Conservation (phyloP, 2,888 invertebrate genomes). For the Acleris sparsana region DNA sequence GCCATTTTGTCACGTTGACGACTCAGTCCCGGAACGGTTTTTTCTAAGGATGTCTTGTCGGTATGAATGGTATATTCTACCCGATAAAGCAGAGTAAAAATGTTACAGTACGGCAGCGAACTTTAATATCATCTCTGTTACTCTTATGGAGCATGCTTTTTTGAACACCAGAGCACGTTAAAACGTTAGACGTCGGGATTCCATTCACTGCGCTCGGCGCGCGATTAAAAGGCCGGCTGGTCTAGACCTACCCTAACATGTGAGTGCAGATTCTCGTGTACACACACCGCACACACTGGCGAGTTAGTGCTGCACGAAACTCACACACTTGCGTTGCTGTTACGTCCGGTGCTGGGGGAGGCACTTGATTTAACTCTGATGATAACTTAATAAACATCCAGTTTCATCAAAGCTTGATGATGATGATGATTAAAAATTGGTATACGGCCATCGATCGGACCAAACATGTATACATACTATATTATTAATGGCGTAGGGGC, state of each 20-base stretch:
- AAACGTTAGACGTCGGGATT: background rate
- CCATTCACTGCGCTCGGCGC: background rate
- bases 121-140: too few relatives aligned
- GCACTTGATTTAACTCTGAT: background rate
- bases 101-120: too few relatives aligned
- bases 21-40: too few relatives aligned
- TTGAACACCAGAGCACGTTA: background rate
- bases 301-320: background rate
- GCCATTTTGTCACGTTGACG: too few relatives aligned
- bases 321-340: background rate
- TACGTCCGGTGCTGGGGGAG: background rate
- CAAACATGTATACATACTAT: too few relatives aligned
- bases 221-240: background rate
- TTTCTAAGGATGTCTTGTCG: too few relatives aligned
- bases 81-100: too few relatives aligned
- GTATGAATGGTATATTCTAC: too few relatives aligned
- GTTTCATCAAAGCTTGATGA: background rate
- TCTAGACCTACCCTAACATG: slow-evolving; percentile 16
- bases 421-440: background rate
- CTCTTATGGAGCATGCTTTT: background rate
- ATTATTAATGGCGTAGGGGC: too few relatives aligned
- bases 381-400: background rate
- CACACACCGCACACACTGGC: background rate
- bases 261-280: background rate
- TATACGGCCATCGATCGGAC: too few relatives aligned